Evolutionary conservation across 2,113 vertebrate genomes (phyloP), one percentile per base, ranked within the genome.

Genomic region (Rhinolophus ferrumequinum): DNA sequence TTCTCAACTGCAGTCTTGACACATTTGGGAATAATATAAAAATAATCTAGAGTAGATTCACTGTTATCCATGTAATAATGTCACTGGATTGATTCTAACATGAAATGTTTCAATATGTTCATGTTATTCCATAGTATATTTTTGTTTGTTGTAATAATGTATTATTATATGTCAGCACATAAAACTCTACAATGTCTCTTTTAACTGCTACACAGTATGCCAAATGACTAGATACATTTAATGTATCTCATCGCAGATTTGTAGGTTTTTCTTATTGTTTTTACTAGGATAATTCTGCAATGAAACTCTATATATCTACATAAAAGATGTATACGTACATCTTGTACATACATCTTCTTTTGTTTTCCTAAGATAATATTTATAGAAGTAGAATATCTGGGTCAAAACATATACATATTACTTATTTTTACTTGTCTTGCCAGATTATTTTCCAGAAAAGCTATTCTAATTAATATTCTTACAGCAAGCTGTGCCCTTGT

Each of bases 391-490:
- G 69, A 94, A 60, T 88, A 83, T 94, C 35, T 47, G 64, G 41
- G 56, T 94, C 33, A 90, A 76, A 90, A n/a, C 1, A 0, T 38
- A 21, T 90, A 35, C 13, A 22, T 54, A 41, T 93, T 91, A 66
- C 24, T 94, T 96, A 81, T 89, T 72, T 93, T 97, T 33, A 60
- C 21, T 90, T 87, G 85, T 64, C 44, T 69, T 93, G n/a, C 33
- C 47, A 91, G 76, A 58, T 56, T 88, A 69, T 85, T 91, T 33
- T 88, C 18, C 13, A 85, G 80, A 60, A 90, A 86, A 95, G 33
- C 35, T 86, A 15, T 76, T 84, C 11, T 58, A 62, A 33, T 83
- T 86, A 92, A 50, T 90, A 72, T n/a, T 81, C 14, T 28, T 84
- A 73, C 1, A 64, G 14, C 33, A 88, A 41, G 6, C 3, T 86